phyloP scores from a whole-genome alignment of 2,797 vertebrate genomes.

The Microcaecilia unicolor region DNA sequence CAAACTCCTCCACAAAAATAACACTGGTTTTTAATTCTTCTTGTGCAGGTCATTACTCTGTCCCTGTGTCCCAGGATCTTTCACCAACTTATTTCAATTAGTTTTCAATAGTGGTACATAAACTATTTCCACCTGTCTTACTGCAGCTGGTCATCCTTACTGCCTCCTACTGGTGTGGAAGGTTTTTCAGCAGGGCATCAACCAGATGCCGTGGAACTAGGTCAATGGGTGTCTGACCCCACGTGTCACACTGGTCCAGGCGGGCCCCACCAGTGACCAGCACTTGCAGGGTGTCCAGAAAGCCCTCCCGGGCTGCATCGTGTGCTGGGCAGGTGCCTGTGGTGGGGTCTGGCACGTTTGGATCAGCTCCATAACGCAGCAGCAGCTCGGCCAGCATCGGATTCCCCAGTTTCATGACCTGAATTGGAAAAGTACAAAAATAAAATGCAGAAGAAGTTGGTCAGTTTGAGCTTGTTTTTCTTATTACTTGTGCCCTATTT shows the following conservation, averaged over 20 bases:
- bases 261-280: slow-evolving; percentile 34
- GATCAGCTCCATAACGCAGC: slow-evolving; percentile 32
- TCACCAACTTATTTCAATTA: too few relatives aligned
- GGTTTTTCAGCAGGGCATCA: background rate
- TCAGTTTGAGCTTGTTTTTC: too few relatives aligned
- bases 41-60: too few relatives aligned
- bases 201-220: slow-evolving; percentile 21
- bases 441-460: too few relatives aligned
- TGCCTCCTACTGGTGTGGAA: background rate
- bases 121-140: too few relatives aligned
- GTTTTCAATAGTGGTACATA: too few relatives aligned
- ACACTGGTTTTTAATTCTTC: too few relatives aligned
- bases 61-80: too few relatives aligned
- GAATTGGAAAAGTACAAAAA: background rate
- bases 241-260: slow-evolving; percentile 27
- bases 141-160: too few relatives aligned
- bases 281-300: slow-evolving; percentile 33
- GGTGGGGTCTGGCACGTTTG: slow-evolving; percentile 10
- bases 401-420: slow-evolving; percentile 24
- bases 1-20: too few relatives aligned
- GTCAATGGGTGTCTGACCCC: slow-evolving; percentile 33
- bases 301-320: slow-evolving; percentile 36
- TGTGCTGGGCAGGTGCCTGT: slow-evolving; percentile 18
- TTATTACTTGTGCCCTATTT: too few relatives aligned
- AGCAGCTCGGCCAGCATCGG: slow-evolving; percentile 25